Percentiles rank a stretch among this genome's conserved stretches.
phyloP scores from a whole-genome alignment of 2,888 invertebrate genomes.

The Drosophila mimica region DNA sequence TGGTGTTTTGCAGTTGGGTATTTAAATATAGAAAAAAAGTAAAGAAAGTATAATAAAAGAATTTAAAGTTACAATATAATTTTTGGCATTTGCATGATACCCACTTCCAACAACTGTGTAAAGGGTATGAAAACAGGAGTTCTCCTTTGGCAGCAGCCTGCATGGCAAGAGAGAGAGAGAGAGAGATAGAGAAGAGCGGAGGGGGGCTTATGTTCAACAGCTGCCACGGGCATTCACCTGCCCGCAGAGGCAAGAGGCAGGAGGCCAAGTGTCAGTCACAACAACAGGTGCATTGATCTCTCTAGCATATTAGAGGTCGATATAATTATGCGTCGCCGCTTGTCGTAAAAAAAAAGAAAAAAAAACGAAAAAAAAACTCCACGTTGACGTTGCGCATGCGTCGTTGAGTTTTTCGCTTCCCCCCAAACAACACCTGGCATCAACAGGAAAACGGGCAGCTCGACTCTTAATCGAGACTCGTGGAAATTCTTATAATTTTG shows the following conservation, averaged over 20 bases:
- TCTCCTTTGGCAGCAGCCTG: constrained; percentile 45
- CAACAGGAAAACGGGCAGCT: constrained; percentile 25
- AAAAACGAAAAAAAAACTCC: constrained; percentile 19
- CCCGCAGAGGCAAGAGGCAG: constrained; percentile 47
- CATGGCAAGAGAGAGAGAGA: constrained; percentile 10
- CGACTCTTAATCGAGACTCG: constrained; percentile 61
- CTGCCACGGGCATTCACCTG: constrained; percentile 64
- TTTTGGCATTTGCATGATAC: not conserved
- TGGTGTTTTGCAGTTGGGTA: no score
- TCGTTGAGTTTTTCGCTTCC: constrained; percentile 27
- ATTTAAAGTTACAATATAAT: not conserved
- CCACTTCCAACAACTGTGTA: not conserved
- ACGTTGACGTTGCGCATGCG: constrained; percentile 68
- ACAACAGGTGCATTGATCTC: constrained; percentile 68
- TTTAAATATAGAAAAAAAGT: no score
- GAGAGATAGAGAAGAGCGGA: not conserved
- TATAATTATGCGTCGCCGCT: constrained; percentile 63
- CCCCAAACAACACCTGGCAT: constrained; percentile 65
- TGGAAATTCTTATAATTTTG: constrained; percentile 58
- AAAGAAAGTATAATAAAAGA: no score
- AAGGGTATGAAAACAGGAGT: constrained; percentile 11
- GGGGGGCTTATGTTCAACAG: constrained; percentile 38
- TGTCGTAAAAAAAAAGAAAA: constrained; percentile 37
- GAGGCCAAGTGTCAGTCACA: constrained; percentile 52
- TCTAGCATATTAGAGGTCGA: constrained; percentile 53